Conservation (phyloP, 2,888 invertebrate genomes). For the Nomada goodeniana region DNA sequence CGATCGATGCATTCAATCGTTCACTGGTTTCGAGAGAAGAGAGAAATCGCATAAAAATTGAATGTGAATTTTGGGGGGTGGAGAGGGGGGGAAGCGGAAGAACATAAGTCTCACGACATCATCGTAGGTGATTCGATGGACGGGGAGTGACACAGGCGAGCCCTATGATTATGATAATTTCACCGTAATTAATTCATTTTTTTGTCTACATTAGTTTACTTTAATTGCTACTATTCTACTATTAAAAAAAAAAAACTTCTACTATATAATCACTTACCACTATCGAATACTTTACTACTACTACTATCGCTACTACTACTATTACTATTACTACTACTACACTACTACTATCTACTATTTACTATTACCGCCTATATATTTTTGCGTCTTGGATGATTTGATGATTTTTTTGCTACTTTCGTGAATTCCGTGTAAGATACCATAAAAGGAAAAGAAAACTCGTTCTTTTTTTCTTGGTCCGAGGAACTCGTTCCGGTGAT, state of each 20-base stretch:
- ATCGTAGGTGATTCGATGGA: conserved; percentile 9
- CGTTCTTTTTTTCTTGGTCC: conserved; percentile 61
- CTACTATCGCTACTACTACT: conserved; percentile 57
- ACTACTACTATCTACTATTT: conserved; percentile 71
- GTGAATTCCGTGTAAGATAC: conserved; percentile 52
- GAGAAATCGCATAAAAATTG: too few species aligned
- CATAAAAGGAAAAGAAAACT: conserved; percentile 40
- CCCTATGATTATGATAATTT: conserved; percentile 77
- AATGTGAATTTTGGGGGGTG: not conserved
- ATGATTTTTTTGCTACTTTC: conserved; percentile 69
- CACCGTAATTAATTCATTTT: conserved; percentile 78
- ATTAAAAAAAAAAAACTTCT: conserved; percentile 70
- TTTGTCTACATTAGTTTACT: conserved; percentile 81
- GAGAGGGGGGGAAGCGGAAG: not conserved
- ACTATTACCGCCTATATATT: conserved; percentile 72
- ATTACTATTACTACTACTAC: conserved; percentile 61
- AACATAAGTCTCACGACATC: conserved; percentile 17
- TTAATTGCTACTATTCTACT: conserved; percentile 79
- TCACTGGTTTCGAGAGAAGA: not conserved
- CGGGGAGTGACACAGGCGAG: conserved; percentile 56
- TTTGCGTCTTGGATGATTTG: conserved; percentile 81
- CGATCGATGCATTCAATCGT: conserved; percentile 18
- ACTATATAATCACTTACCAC: conserved; percentile 73
- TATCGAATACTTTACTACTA: conserved; percentile 67
- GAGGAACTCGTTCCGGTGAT: conserved; percentile 49